Conservation (phyloP, 37 sponge, comb jelly and placozoan species). For the Halisarca cf. caerulea region DNA sequence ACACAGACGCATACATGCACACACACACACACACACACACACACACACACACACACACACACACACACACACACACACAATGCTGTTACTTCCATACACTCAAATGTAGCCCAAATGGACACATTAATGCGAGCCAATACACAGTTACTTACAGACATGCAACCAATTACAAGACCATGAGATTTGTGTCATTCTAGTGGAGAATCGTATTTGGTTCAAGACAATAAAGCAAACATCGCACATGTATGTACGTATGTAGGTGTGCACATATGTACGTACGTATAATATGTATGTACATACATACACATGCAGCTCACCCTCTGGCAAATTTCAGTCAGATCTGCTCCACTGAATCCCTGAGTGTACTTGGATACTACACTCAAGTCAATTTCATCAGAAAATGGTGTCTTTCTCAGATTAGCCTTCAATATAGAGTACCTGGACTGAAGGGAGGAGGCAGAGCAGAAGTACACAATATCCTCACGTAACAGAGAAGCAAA, state of each 20-base stretch:
- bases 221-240: too few species aligned
- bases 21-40: too few species aligned
- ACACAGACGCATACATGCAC: too few species aligned
- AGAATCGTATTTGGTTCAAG: too few species aligned
- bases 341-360: constrained; percentile 98
- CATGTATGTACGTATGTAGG: too few species aligned
- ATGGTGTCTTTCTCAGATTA: constrained; percentile 88
- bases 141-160: too few species aligned
- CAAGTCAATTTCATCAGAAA: constrained; percentile 89
- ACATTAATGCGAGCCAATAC: not conserved
- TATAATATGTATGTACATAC: not conserved
- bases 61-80: too few species aligned
- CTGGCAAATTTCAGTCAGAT: constrained; percentile 99
- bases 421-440: constrained; percentile 86
- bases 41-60: constrained; percentile 3
- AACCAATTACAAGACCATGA: too few species aligned
- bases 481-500: not conserved
- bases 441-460: constrained; percentile 45
- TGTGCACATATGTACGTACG: too few species aligned
- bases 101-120: not conserved
- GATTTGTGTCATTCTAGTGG: too few species aligned
- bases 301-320: constrained; percentile 55
- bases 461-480: not conserved
- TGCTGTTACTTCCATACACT: too few species aligned
- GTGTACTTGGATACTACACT: constrained; percentile 79